Evolutionary conservation across 2,797 vertebrate species (phyloP).

Genomic region (Malurus leucopterus): DNA sequence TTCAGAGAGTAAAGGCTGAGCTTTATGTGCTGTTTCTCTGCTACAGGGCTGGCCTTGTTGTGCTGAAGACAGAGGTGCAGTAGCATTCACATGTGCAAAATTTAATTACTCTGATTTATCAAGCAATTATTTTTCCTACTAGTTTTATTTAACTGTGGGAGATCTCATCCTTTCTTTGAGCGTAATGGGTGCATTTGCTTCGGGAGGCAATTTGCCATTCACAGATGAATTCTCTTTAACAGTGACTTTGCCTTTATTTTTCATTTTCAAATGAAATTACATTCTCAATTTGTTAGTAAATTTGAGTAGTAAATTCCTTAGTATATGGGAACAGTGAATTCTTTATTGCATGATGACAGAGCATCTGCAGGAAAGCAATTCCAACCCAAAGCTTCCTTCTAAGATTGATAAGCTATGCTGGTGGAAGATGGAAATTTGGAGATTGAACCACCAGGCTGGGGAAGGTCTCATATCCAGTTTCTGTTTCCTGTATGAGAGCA

Average conservation of each 20-base stretch:
- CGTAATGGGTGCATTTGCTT: conserved; percentile 33
- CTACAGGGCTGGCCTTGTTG: not conserved
- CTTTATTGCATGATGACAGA: not conserved
- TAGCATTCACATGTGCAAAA: conserved; percentile 35
- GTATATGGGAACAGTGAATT: not conserved
- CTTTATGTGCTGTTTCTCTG: not conserved
- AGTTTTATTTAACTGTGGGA: conserved; percentile 36
- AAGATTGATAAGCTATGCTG: not conserved
- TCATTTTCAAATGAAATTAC: conserved; percentile 44
- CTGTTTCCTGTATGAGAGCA: not conserved
- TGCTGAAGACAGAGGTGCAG: not conserved
- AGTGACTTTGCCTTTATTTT: conserved; percentile 35
- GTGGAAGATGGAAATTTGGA: not conserved
- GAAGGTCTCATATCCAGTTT: not conserved
- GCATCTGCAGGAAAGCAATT: not conserved
- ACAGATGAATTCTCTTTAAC: conserved; percentile 40
- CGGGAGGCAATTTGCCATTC: conserved; percentile 48
- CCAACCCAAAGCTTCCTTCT: not conserved
- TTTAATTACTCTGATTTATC: conserved; percentile 55
- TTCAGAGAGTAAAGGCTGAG: not conserved
- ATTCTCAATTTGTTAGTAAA: conserved; percentile 46
- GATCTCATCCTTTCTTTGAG: conserved; percentile 38
- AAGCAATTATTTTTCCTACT: conserved; percentile 50
- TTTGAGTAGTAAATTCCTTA: not conserved
- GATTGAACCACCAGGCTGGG: not conserved